These are phyloP conservation scores for Cataglyphis livida DNA, from an alignment of 2,888 invertebrate genomes.

Conservation along the genomic window DNA sequence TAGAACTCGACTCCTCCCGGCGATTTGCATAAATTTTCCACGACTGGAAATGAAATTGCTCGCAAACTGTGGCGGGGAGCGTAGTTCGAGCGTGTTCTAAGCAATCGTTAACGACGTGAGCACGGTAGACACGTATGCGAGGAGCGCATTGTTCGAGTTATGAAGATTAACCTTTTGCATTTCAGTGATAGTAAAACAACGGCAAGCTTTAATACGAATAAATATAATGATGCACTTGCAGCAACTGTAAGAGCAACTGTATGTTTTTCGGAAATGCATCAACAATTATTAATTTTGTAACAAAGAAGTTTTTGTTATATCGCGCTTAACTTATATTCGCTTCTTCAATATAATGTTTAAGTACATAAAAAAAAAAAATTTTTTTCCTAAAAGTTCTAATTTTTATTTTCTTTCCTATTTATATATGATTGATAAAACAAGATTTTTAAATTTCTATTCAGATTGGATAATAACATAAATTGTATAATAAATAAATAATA, in stretches of 20 bases:
- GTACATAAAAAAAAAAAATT: neutral
- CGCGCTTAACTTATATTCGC: neutral
- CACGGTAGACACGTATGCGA: slow-evolving; percentile 25
- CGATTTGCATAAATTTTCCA: slow-evolving; percentile 79
- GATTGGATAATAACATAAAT: neutral
- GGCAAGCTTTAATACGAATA: neutral
- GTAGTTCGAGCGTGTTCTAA: slow-evolving; percentile 68
- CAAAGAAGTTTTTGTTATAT: neutral
- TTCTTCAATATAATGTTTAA: neutral
- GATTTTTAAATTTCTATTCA: neutral
- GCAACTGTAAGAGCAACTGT: neutral
- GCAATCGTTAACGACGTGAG: slow-evolving; percentile 63
- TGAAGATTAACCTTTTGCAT: slow-evolving; percentile 10
- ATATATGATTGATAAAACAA: neutral
- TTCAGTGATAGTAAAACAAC: slow-evolving; percentile 7
- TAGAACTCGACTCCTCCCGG: slow-evolving; percentile 38
- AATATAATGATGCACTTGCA: slow-evolving; percentile 5
- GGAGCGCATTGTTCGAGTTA: slow-evolving; percentile 31
- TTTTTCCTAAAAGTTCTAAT: neutral
- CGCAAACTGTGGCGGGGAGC: slow-evolving; percentile 66
- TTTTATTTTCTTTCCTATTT: slow-evolving; percentile 8
- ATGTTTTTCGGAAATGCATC: neutral
- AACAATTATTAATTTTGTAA: neutral
- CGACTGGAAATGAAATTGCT: slow-evolving; percentile 76
- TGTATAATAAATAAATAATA: neutral